These are phyloP conservation scores for Zaprionus tsacasi DNA, from an alignment of 1,140 invertebrate genomes.

Conservation along the genomic window DNA sequence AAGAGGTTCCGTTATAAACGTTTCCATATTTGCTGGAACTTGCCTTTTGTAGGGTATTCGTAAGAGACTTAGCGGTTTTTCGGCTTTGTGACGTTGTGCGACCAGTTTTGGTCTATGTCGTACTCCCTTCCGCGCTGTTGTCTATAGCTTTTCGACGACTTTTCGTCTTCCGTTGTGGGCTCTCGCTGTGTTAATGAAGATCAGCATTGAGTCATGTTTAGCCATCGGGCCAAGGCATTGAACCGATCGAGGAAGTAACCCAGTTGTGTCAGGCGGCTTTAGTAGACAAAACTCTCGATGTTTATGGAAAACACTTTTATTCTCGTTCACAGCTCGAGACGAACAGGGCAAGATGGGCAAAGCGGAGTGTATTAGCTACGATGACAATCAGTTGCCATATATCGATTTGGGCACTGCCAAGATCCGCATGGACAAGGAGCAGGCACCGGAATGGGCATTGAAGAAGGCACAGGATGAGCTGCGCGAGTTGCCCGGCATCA, in stretches of 20 bases:
- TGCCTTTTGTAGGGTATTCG: constrained; percentile 53
- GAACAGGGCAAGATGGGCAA: constrained; percentile 68
- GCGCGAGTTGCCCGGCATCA: constrained; percentile 88
- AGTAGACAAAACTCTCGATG: constrained; percentile 50
- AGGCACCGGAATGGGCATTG: constrained; percentile 84
- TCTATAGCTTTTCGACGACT: constrained; percentile 22
- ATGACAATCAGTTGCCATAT: constrained; percentile 85
- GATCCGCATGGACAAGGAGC: constrained; percentile 85
- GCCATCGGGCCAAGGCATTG: constrained; percentile 68
- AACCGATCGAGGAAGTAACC: constrained; percentile 70
- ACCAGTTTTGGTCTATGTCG: constrained; percentile 68
- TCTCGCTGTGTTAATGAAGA: constrained; percentile 58
- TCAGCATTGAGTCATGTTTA: constrained; percentile 70
- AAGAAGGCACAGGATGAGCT: constrained; percentile 88
- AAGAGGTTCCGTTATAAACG: not conserved
- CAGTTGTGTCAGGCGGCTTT: constrained; percentile 56
- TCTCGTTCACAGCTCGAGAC: constrained; percentile 63
- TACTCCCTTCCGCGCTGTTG: constrained; percentile 23
- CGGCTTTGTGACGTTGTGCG: constrained; percentile 56
- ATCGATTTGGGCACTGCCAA: constrained; percentile 85
- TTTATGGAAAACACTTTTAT: constrained; percentile 57
- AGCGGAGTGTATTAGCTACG: constrained; percentile 83
- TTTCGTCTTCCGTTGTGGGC: constrained; percentile 58
- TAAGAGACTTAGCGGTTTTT: constrained; percentile 34
- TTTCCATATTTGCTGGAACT: not conserved